Percentiles rank a stretch among this genome's conserved stretches.
These are phyloP conservation scores for Aramus guarauna DNA, from an alignment of 2,113 vertebrate species.

Conservation along the genomic window DNA sequence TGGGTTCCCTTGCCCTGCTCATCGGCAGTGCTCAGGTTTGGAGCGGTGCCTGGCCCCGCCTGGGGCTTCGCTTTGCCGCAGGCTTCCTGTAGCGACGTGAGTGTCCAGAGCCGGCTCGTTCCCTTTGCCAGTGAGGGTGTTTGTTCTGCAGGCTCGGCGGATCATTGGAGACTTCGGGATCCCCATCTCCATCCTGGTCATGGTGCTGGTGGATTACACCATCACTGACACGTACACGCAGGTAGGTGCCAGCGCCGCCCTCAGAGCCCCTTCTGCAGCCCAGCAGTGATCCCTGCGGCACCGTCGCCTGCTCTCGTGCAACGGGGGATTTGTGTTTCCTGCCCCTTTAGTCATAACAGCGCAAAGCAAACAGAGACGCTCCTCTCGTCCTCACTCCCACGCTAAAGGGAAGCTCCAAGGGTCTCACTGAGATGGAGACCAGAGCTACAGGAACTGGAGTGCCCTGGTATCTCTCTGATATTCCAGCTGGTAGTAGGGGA, in stretches of 20 bases:
- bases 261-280: neutral
- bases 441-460: neutral
- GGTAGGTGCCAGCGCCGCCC: slow-evolving; percentile 60
- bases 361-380: neutral
- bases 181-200: slow-evolving; percentile 95
- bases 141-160: slow-evolving; percentile 84
- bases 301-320: neutral
- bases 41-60: neutral
- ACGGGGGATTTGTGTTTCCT: neutral
- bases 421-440: neutral
- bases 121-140: neutral
- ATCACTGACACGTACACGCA: slow-evolving; percentile 95
- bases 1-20: neutral
- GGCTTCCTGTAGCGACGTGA: neutral
- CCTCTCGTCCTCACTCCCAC: neutral
- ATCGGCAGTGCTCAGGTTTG: neutral
- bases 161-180: slow-evolving; percentile 97
- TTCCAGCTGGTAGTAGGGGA: neutral
- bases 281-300: neutral
- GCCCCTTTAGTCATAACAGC: neutral
- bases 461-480: neutral
- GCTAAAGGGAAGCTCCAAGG: neutral
- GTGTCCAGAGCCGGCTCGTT: neutral
- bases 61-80: neutral
- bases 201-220: slow-evolving; percentile 88